Evolutionary conservation across 2,797 vertebrate genomes (phyloP), one percentile per base, ranked within the genome.

Genomic region (Scyliorhinus canicula): DNA sequence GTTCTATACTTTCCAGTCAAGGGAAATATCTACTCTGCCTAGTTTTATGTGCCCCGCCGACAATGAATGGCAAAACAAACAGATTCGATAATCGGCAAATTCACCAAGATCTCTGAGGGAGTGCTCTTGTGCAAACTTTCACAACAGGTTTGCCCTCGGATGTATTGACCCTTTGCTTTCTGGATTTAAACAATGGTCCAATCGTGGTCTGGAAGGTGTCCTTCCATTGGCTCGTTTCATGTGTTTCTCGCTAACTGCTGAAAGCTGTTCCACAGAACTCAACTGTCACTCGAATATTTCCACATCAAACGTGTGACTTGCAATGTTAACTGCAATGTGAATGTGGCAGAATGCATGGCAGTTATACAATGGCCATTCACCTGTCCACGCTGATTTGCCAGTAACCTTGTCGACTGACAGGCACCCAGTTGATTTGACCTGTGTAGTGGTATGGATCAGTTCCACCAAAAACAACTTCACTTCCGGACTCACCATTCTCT

Each of bases 381-480:
- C 97, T 96, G 95, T 97, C 96, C 96, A 97, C 60, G 0, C 96
- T 95, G 95, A 97, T 97, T 95, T 97, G 97, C 97, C 97, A 97
- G 95, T 97, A 98, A 0, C 93, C 95, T 88, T 96, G 96, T 40
- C 95, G 26, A 0, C 96, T 97, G 52, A 97, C 82, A 0, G 97
- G 96, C 60, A 97, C 95, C 97, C 97, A 97, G 95, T 95, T 2
- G 95, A 97, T 96, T 26, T 96, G 57, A 8, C 96, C 96, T 0
- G 93, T 96, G 96, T 96, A 97, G 50, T 95, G 95, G 85, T 96
- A 95, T 0, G 74, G 14, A 7, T 97, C 96, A 0, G 96, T 95
- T 90, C 96, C 97, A 7, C 97, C 97, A 84, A 84, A 84, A 21
- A 84, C 79, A 50, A 84, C 44, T 50, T 85, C 82, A 52, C 82